Conservation (phyloP, 2,888 invertebrate species). For the Podotricha telesiphe region DNA sequence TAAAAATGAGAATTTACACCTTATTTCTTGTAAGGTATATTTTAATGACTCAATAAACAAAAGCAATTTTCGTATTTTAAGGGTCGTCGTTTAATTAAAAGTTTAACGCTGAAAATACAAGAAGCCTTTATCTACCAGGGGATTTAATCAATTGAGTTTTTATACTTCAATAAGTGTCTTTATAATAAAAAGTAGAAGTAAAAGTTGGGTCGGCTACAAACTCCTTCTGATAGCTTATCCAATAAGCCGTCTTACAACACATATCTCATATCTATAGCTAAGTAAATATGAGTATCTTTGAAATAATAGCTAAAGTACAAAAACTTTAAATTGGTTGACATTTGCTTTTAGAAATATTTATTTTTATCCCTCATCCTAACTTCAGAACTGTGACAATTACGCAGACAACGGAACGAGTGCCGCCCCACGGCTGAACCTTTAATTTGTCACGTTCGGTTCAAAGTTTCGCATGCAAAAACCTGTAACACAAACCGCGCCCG, state of each 20-base stretch:
- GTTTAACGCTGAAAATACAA: slow-evolving; percentile 41
- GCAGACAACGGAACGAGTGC: slow-evolving; percentile 46
- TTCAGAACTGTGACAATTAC: slow-evolving; percentile 47
- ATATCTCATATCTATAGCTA: neutral
- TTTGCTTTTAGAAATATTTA: slow-evolving; percentile 27
- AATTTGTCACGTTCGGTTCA: slow-evolving; percentile 48
- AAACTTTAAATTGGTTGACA: slow-evolving; percentile 18
- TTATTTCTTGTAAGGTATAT: slow-evolving; percentile 37
- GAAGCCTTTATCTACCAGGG: slow-evolving; percentile 39
- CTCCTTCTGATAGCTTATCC: neutral
- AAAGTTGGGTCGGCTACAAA: slow-evolving; percentile 22
- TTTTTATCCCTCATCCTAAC: slow-evolving; percentile 34
- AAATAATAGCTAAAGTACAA: neutral
- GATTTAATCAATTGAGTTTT: slow-evolving; percentile 42
- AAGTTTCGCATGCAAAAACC: slow-evolving; percentile 58
- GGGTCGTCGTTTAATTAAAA: slow-evolving; percentile 44
- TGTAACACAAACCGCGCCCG: slow-evolving; percentile 66
- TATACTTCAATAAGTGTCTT: slow-evolving; percentile 38
- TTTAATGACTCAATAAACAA: slow-evolving; percentile 44
- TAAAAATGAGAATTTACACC: slow-evolving; percentile 32
- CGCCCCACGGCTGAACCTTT: slow-evolving; percentile 43
- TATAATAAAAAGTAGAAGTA: slow-evolving; percentile 26
- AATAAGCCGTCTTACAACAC: neutral
- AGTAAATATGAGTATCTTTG: neutral
- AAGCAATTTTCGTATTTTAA: slow-evolving; percentile 42